Evolutionary conservation across 2,797 vertebrate genomes (phyloP).

Genomic region (Chelidonichthys spinosus): DNA sequence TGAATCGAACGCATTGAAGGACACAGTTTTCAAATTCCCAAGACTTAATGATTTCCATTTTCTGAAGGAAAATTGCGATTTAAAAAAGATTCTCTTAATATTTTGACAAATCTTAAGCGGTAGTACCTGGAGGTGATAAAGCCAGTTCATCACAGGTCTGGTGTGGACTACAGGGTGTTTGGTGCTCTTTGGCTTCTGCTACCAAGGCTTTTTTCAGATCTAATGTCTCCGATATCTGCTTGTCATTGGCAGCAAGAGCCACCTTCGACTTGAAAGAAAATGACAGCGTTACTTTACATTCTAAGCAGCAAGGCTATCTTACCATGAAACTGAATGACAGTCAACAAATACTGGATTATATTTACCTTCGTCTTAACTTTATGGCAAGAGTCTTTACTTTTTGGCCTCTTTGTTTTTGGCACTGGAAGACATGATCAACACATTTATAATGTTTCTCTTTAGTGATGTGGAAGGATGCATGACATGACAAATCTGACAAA

Average conservation of each 20-base stretch:
- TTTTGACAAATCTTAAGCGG: background rate
- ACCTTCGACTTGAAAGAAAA: slow-evolving; percentile 66
- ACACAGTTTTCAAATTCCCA: background rate
- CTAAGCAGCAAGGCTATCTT: slow-evolving; percentile 8
- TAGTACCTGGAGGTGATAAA: slow-evolving; percentile 79
- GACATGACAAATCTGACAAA: background rate
- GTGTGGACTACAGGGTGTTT: slow-evolving; percentile 29
- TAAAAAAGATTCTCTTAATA: no score
- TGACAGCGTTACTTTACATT: slow-evolving; percentile 35
- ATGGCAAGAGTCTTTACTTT: slow-evolving; percentile 56
- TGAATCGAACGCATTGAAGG: no score
- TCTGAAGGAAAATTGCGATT: no score
- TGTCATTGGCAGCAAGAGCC: slow-evolving; percentile 44
- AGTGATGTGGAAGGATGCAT: background rate
- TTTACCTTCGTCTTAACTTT: slow-evolving; percentile 85
- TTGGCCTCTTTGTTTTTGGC: slow-evolving; percentile 81
- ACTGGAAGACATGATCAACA: slow-evolving; percentile 73
- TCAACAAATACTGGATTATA: background rate
- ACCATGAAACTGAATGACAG: background rate
- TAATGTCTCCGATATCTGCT: slow-evolving; percentile 41
- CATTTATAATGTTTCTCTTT: background rate
- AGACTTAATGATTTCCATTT: background rate
- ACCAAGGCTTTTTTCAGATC: slow-evolving; percentile 46
- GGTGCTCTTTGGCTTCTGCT: slow-evolving; percentile 44
- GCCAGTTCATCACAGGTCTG: slow-evolving; percentile 59